Evolutionary conservation across 2,797 vertebrate species (phyloP).

Genomic region (Oreortyx pictus): DNA sequence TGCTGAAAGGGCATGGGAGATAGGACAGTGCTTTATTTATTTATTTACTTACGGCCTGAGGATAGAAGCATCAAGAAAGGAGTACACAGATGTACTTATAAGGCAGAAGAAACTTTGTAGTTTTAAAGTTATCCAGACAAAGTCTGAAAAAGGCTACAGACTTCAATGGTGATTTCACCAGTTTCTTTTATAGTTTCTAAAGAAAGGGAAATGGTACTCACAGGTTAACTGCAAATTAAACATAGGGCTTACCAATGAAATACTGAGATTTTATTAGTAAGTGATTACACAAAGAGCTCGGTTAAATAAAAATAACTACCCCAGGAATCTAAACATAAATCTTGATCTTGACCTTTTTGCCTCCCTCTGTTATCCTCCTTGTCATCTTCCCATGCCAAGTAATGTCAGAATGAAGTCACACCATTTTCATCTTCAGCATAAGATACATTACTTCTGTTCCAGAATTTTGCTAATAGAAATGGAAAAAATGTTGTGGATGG

Average conservation of each 20-base stretch:
- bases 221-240: slow-evolving; percentile 52
- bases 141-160: not conserved
- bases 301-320: slow-evolving; percentile 17
- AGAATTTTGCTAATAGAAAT: not conserved
- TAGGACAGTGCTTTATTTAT: slow-evolving; percentile 3
- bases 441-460: not conserved
- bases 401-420: not conserved
- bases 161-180: not conserved
- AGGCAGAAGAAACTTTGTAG: not conserved
- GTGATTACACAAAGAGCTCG: not conserved
- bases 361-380: not conserved
- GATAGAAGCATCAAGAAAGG: slow-evolving; percentile 25
- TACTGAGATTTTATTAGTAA: slow-evolving; percentile 28
- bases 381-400: not conserved
- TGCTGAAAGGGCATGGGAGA: slow-evolving; percentile 24
- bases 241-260: not conserved
- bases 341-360: not conserved
- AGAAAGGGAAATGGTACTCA: slow-evolving; percentile 1
- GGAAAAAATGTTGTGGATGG: not conserved
- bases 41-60: slow-evolving; percentile 33
- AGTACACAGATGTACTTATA: slow-evolving; percentile 7
- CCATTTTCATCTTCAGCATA: not conserved
- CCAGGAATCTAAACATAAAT: not conserved
- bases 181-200: not conserved
- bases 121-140: not conserved